phyloP scores from a whole-genome alignment of 37 sponge, comb jelly and placozoan species.

The Crambe crambe region DNA sequence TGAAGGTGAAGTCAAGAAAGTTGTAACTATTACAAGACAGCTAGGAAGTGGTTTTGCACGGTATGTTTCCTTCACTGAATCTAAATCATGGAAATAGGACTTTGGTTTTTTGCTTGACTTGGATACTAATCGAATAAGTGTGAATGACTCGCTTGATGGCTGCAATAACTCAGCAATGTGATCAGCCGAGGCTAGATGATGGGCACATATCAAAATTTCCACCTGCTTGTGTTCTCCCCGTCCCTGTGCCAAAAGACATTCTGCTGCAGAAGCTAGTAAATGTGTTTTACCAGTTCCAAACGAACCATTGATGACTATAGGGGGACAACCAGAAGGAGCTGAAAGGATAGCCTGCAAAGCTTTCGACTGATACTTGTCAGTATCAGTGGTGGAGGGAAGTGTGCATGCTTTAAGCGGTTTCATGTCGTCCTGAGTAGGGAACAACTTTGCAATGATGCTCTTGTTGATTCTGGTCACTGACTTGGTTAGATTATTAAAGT shows the following conservation, averaged over 20 bases:
- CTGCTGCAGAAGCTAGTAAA: constrained; percentile 48
- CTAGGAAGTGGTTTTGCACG: not conserved
- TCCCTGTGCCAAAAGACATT: constrained; percentile 1
- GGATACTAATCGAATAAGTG: constrained; percentile 5
- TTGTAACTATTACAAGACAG: constrained; percentile 48
- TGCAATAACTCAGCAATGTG: constrained; percentile 46
- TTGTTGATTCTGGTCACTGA: constrained; percentile 29
- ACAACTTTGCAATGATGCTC: constrained; percentile 16
- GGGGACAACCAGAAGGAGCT: constrained; percentile 19
- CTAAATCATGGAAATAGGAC: not conserved
- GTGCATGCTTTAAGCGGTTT: not conserved
- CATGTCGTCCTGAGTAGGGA: too few relatives aligned
- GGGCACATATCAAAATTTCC: constrained; percentile 64
- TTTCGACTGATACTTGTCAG: constrained; percentile 10
- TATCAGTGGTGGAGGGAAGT: not conserved
- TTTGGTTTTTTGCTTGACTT: not conserved
- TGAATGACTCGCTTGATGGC: not conserved
- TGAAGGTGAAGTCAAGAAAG: constrained; percentile 36
- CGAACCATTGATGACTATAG: constrained; percentile 59
- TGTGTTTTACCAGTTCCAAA: constrained; percentile 85
- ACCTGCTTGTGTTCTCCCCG: not conserved
- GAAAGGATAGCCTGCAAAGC: constrained; percentile 27
- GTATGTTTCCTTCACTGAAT: not conserved
- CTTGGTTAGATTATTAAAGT: constrained; percentile 51
- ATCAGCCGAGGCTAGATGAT: constrained; percentile 67